These are phyloP conservation scores for Epicampocera succincta DNA, from an alignment of 2,888 invertebrate species.

Conservation along the genomic window DNA sequence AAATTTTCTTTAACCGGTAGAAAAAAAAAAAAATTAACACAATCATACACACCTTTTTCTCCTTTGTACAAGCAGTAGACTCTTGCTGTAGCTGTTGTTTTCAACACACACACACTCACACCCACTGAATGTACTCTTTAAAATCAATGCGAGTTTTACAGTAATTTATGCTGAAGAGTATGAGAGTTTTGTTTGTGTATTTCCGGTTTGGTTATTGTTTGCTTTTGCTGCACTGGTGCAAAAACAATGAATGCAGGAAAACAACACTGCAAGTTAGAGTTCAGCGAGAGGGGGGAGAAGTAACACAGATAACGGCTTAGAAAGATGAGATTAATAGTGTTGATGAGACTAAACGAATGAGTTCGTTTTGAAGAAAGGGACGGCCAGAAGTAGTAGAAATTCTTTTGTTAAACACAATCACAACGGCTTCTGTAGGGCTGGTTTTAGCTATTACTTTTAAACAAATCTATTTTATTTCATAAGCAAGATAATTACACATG, in stretches of 20 bases:
- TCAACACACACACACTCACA: slow-evolving; percentile 20
- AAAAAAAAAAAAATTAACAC: slow-evolving; percentile 12
- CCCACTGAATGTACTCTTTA: slow-evolving; percentile 17
- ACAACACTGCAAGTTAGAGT: slow-evolving; percentile 48
- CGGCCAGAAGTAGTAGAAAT: slow-evolving; percentile 42
- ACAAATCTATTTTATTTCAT: not conserved
- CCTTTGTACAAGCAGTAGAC: slow-evolving; percentile 1
- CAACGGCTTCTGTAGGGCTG: slow-evolving; percentile 50
- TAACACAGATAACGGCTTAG: slow-evolving; percentile 9
- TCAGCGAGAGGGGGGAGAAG: not conserved
- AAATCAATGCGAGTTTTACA: slow-evolving; percentile 38
- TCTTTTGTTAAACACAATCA: slow-evolving; percentile 59
- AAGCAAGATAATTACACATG: not conserved
- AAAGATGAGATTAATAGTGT: not conserved
- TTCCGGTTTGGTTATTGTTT: slow-evolving; percentile 58
- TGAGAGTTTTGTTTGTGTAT: slow-evolving; percentile 29
- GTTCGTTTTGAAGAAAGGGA: not conserved
- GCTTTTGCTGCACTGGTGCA: slow-evolving; percentile 7
- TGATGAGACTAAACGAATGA: not conserved
- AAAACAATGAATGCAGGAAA: not conserved
- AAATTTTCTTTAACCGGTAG: slow-evolving; percentile 11
- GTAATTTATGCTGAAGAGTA: slow-evolving; percentile 56
- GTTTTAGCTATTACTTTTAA: slow-evolving; percentile 53
- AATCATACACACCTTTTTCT: slow-evolving; percentile 65
- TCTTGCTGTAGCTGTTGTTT: slow-evolving; percentile 2